Conservation (phyloP, 2,113 vertebrate species). For the Phrynosoma platyrhinos region DNA sequence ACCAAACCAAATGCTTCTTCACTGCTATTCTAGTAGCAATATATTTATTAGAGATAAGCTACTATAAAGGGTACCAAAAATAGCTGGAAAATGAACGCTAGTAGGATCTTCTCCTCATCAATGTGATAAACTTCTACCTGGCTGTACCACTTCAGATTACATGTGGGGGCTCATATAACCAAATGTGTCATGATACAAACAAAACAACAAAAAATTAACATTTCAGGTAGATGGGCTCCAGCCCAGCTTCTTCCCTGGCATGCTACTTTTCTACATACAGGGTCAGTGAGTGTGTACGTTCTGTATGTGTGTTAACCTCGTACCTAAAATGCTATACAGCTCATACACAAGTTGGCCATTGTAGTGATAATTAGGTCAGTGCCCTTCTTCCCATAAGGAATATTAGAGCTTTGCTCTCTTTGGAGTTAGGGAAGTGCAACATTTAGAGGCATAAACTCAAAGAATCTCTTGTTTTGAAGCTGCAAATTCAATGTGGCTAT, state of each 20-base stretch:
- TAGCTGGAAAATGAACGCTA: neutral
- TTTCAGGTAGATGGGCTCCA: neutral
- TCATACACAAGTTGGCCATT: neutral
- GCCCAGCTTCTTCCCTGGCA: no score
- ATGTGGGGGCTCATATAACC: no score
- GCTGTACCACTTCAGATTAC: neutral
- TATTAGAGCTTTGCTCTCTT: neutral
- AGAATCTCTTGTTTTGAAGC: slow-evolving; percentile 30
- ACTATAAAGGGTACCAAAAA: neutral
- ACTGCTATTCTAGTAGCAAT: neutral
- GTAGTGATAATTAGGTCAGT: neutral
- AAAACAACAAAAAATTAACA: neutral
- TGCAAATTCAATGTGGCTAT: accelerated
- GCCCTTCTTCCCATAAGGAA: neutral
- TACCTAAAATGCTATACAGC: neutral
- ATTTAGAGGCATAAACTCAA: slow-evolving; percentile 25
- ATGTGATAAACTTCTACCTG: neutral
- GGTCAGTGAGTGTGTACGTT: neutral
- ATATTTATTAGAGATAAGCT: neutral
- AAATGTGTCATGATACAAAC: neutral
- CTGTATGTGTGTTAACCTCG: neutral
- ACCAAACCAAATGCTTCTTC: neutral
- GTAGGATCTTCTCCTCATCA: neutral
- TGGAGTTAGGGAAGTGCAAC: accelerated
- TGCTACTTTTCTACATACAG: neutral